Evolutionary conservation across 2,888 invertebrate species (phyloP).

Genomic region (Lithophane semibrunnea): DNA sequence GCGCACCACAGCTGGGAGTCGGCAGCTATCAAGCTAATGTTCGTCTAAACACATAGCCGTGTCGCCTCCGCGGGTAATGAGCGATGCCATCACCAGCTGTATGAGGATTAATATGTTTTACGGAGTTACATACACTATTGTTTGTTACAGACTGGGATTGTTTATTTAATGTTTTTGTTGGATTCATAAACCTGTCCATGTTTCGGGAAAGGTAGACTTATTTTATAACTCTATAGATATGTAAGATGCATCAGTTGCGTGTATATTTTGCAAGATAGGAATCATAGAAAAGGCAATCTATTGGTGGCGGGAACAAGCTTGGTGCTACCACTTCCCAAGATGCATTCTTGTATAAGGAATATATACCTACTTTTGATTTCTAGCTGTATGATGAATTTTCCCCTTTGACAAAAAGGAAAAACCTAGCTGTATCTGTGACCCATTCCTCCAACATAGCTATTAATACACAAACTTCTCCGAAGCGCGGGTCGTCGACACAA

Average conservation of each 20-base stretch:
- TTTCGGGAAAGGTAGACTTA: not conserved
- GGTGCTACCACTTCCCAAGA: too few relatives aligned
- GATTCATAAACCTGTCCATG: not conserved
- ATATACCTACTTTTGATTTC: not conserved
- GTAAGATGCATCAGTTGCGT: not conserved
- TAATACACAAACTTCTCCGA: constrained; percentile 24
- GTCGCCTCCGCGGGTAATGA: constrained; percentile 76
- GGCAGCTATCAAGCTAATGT: constrained; percentile 76
- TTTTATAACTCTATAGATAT: not conserved
- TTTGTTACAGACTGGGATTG: not conserved
- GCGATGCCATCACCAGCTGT: constrained; percentile 32
- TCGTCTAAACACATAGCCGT: constrained; percentile 81
- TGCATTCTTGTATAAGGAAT: too few relatives aligned
- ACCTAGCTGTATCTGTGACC: not conserved
- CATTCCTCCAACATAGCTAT: constrained; percentile 18
- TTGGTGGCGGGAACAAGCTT: not conserved
- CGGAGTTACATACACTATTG: constrained; percentile 6
- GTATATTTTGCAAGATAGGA: too few relatives aligned
- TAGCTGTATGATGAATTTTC: not conserved
- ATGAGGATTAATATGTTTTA: constrained; percentile 46
- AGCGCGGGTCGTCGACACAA: constrained; percentile 63
- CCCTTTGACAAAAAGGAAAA: not conserved
- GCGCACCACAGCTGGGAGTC: constrained; percentile 46
- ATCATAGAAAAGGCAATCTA: not conserved
- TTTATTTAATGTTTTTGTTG: not conserved